These are phyloP conservation scores for Choloepus didactylus DNA, from an alignment of 2,797 vertebrate species.

Conservation along the genomic window DNA sequence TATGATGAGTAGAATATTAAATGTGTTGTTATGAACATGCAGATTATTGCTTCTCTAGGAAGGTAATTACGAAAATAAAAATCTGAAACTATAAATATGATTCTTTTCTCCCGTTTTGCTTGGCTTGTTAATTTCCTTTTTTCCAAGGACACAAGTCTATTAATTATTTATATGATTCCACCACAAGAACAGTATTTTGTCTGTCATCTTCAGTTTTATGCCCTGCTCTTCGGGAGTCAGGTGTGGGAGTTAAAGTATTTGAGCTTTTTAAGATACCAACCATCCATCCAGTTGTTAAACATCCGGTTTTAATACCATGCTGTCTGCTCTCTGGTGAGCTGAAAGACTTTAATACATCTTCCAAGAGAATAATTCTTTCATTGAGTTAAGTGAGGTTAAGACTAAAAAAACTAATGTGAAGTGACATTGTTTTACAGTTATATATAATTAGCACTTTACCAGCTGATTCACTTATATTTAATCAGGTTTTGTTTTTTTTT, in stretches of 20 bases:
- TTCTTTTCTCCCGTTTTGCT: conserved; percentile 40
- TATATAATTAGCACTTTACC: not conserved
- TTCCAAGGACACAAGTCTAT: not conserved
- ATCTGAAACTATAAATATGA: conserved; percentile 64
- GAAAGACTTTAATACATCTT: not conserved
- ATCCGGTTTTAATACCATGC: no score
- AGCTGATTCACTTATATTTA: not conserved
- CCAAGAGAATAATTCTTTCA: not conserved
- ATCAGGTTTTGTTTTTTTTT: not conserved
- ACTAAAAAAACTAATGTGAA: not conserved
- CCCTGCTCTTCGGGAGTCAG: not conserved
- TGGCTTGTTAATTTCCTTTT: conserved; percentile 19
- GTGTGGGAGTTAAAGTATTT: not conserved
- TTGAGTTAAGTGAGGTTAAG: not conserved
- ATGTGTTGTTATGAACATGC: conserved; percentile 80
- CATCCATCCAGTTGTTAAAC: not conserved
- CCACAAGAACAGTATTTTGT: not conserved
- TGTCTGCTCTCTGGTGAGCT: not conserved
- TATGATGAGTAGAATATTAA: conserved; percentile 81
- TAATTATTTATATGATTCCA: not conserved
- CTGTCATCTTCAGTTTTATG: not conserved
- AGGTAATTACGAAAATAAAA: conserved; percentile 87
- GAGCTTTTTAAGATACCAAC: not conserved
- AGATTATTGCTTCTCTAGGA: conserved; percentile 77
- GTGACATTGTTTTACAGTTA: not conserved